Conservation (phyloP, 1,140 invertebrate genomes). For the Temnothorax longispinosus region DNA sequence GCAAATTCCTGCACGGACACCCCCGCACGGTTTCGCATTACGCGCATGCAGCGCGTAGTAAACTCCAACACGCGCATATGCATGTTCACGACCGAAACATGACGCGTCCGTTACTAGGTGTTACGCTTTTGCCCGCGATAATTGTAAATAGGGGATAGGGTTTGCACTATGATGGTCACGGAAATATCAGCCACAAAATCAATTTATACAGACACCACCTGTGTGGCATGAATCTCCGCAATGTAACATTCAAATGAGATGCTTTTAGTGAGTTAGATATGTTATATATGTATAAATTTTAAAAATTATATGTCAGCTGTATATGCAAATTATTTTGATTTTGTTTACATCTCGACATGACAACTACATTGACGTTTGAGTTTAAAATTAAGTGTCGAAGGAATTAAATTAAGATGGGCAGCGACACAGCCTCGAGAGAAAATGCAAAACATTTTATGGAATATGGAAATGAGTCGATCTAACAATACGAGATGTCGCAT, state of each 20-base stretch:
- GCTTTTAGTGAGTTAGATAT: background rate
- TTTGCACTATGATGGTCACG: background rate
- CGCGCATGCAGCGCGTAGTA: background rate
- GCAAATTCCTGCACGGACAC: conserved; percentile 7
- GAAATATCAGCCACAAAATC: conserved; percentile 5
- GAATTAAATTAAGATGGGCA: background rate
- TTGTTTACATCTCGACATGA: background rate
- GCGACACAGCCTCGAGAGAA: background rate
- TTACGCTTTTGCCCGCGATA: conserved; percentile 15
- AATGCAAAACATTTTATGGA: background rate
- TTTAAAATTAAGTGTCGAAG: background rate
- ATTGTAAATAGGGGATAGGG: conserved; percentile 18
- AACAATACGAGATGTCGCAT: background rate
- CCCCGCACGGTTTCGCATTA: conserved; percentile 7
- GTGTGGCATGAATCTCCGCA: no score
- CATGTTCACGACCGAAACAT: conserved; percentile 28
- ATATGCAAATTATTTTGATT: background rate
- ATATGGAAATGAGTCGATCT: background rate
- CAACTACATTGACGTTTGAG: background rate
- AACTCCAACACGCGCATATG: conserved; percentile 19
- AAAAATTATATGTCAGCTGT: background rate
- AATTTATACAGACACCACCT: background rate
- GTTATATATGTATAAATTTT: background rate
- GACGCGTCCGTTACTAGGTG: conserved; percentile 3
- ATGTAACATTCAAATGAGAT: background rate